A percentile compares a stretch with the other conserved stretches of the same genome.
phyloP scores from a whole-genome alignment of 2,797 vertebrate genomes.

The Sphenopsis melanotis region DNA sequence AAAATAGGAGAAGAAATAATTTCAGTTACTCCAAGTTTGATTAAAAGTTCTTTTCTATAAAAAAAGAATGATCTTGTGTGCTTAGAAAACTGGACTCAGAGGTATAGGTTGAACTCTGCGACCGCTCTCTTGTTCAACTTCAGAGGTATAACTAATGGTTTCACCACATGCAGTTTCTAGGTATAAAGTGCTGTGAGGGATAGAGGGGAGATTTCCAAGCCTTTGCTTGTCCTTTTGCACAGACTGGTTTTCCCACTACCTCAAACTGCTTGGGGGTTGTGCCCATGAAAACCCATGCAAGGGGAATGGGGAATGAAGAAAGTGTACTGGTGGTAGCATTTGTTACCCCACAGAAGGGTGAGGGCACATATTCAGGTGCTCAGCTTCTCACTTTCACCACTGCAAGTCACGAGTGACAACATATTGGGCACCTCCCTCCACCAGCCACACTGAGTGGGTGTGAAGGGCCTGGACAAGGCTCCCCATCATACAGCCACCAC shows the following conservation, averaged over 20 bases:
- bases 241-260: neutral
- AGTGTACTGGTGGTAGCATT: rapidly evolving
- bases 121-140: neutral
- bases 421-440: rapidly evolving
- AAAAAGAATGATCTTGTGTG: neutral
- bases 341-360: rapidly evolving
- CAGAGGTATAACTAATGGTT: neutral
- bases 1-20: neutral
- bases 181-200: neutral
- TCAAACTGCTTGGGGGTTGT: rapidly evolving
- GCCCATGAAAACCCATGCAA: rapidly evolving
- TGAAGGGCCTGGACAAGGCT: neutral
- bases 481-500: neutral
- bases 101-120: neutral
- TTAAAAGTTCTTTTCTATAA: neutral
- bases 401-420: neutral
- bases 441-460: neutral
- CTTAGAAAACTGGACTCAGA: neutral
- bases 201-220: neutral
- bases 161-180: neutral
- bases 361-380: neutral
- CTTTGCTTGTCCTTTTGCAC: neutral
- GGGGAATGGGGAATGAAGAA: neutral
- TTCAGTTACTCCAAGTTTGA: neutral
- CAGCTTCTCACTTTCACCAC: neutral